Base-by-base conservation (phyloP, 2,113 vertebrate species). In the Bos taurus region DNA sequence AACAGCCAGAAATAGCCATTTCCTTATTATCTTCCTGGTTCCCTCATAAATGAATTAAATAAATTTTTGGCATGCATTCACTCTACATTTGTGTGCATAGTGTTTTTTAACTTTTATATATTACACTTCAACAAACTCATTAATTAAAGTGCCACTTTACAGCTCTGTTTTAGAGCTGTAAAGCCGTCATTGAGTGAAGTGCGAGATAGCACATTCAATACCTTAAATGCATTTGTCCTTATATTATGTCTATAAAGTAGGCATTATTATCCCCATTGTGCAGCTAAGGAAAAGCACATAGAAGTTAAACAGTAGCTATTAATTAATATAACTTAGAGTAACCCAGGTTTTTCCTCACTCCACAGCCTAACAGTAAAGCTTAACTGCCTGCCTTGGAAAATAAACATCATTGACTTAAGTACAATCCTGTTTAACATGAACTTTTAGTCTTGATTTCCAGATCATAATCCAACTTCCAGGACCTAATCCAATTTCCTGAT, bases 401-500 rank as follows among this genome's bases (percentile, higher is more conserved):
- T 64, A 81, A 96, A 59, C 5, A 50, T 10, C 28, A 33, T 26
- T 59, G 60, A 88, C 77, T 86, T 82, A 91, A 71, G 25, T 91
- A 90, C n/a, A 94, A 40, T 14, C 4, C n/a, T 94, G 19, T 84
- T 88, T 64, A 77, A 87, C 43, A 60, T 43, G 40, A 91, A 77
- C 40, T 91, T 94, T 90, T 56, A n/a, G 4, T 81, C 77, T 89
- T 87, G 36, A 92, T 94, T 95, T 97, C 57, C 90, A 5, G 21
- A 83, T 89, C 43, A 56, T 84, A 36, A 95, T 85, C 50, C 56
- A 82, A 40, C 52, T 93, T 91, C 52, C 33, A 90, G 62, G 57
- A 60, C 46, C 36, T 48, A 91, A 87, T 83, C 81, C 81, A 83
- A 36, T 56, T 56, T 83, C 81, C 81, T 56, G 87, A 88, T 89